These are phyloP conservation scores for Drosophila suboccidentalis DNA, from an alignment of 2,888 invertebrate species.

Conservation along the genomic window DNA sequence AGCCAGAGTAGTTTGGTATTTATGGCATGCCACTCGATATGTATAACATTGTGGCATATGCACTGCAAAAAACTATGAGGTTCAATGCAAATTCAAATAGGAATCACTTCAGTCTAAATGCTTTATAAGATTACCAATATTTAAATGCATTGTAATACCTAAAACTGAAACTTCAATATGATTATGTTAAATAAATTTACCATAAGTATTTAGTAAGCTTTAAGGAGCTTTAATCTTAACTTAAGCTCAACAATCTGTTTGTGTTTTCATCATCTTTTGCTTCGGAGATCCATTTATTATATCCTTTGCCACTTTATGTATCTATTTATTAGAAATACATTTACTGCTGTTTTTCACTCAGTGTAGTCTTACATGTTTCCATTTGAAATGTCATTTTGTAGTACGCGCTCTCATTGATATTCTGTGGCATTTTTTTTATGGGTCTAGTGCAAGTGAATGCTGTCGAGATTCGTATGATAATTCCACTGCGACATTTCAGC, in stretches of 20 bases:
- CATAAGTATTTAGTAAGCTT: neutral
- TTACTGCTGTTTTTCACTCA: constrained; percentile 21
- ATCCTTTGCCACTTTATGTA: neutral
- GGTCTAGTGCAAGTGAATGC: constrained; percentile 65
- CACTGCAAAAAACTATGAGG: constrained; percentile 38
- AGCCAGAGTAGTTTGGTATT: constrained; percentile 44
- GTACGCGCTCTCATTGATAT: constrained; percentile 70
- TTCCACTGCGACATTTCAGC: constrained; percentile 66
- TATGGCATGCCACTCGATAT: constrained; percentile 56
- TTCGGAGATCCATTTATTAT: neutral
- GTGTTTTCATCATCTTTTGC: neutral
- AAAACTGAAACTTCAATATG: neutral
- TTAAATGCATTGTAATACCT: neutral
- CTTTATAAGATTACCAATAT: neutral
- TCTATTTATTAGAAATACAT: neutral
- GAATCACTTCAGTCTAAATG: neutral
- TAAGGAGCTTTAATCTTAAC: neutral
- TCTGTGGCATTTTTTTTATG: constrained; percentile 57
- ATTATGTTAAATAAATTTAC: too few species aligned
- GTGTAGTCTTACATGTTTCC: constrained; percentile 25
- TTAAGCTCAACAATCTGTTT: neutral
- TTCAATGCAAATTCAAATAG: neutral
- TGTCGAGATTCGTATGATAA: constrained; percentile 56
- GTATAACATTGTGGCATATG: constrained; percentile 35
- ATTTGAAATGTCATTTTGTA: constrained; percentile 70